Base-by-base conservation (phyloP, 2,888 invertebrate species). In the Rambutsinella grinnellia region DNA sequence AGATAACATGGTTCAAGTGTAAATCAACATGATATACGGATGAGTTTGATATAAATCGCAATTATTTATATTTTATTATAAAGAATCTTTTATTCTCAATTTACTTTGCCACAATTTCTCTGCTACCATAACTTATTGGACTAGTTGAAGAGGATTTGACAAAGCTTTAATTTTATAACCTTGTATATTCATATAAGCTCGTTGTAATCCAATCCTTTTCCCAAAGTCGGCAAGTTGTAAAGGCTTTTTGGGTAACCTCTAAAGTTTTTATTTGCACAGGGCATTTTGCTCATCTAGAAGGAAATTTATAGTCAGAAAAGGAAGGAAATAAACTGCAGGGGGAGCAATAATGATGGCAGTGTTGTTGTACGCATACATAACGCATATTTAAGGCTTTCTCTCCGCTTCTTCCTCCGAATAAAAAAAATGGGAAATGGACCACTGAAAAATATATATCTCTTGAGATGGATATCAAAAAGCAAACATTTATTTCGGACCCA, bases 1-100 rank as follows among this genome's bases (percentile, higher is more conserved):
- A 72, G 58, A 65, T 56, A 63, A 47, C 63, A 58, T 36, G 51
- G 63, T 24, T 65, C 23, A 72, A 51, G 71, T 72, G 65, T 51
- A 13, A 19, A 17, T 17, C 51, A 49, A 49, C 17, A 49, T 49
- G 51, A 49, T n/a, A 36, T 36, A 36, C 6, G 6, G 36, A 36
- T 36, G 36, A 36, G n/a, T n/a, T n/a, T n/a, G n/a, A n/a, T n/a
- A n/a, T n/a, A n/a, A n/a, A n/a, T 36, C 36, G 36, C 36, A 36
- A 36, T 36, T 36, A 36, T n/a, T n/a, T n/a, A n/a, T n/a, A n/a
- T n/a, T n/a, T n/a, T n/a, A n/a, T n/a, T n/a, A n/a, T n/a, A n/a
- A n/a, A n/a, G n/a, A n/a, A n/a, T n/a, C n/a, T n/a, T n/a, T n/a
- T n/a, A n/a, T n/a, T n/a, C n/a, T n/a, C n/a, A n/a, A n/a, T n/a